Evolutionary conservation across 2,113 vertebrate species (phyloP).

Genomic region (Sinocyclocheilus anophthalmus): DNA sequence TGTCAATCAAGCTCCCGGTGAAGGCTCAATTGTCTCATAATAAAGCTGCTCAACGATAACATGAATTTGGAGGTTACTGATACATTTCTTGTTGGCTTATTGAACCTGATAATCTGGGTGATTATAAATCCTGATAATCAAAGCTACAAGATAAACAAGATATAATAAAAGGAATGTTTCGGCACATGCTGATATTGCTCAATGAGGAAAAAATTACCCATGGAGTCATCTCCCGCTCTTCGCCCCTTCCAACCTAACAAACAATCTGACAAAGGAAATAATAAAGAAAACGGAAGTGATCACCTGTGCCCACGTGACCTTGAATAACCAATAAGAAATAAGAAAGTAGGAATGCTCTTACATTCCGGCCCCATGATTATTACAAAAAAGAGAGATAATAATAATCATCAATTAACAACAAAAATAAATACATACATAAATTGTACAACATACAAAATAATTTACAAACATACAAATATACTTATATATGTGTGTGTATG

Average conservation of each 20-base stretch:
- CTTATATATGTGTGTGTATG: neutral
- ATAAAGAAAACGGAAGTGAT: too few relatives aligned
- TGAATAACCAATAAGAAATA: too few relatives aligned
- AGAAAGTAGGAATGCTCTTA: neutral
- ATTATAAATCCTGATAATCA: neutral
- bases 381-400: neutral
- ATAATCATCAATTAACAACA: neutral
- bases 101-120: neutral
- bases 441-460: neutral
- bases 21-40: neutral
- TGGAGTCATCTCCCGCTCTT: neutral
- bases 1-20: neutral
- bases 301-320: too few relatives aligned
- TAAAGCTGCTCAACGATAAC: neutral
- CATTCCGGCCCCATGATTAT: slow-evolving; percentile 5
- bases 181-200: neutral
- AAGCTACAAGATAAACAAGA: neutral
- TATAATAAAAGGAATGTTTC: neutral
- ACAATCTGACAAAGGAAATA: too few relatives aligned
- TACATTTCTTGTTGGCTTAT: neutral
- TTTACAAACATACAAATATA: neutral
- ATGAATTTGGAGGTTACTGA: neutral
- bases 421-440: neutral
- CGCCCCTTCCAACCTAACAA: too few relatives aligned
- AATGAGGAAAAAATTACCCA: neutral